phyloP scores from a whole-genome alignment of 2,797 vertebrate species.

The Semaprochilodus insignis region DNA sequence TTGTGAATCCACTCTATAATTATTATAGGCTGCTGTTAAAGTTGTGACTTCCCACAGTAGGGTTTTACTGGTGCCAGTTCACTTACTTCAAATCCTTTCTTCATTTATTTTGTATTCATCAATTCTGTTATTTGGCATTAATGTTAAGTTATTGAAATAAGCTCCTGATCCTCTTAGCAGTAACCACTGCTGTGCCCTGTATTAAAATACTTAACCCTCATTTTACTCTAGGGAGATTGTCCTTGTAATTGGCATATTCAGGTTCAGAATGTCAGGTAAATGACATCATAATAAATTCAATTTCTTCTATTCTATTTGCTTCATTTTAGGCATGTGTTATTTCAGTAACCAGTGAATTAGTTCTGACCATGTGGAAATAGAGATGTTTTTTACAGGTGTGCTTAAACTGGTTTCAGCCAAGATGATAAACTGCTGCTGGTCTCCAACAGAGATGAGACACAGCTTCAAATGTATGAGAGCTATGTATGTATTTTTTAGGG shows the following conservation, averaged over 20 bases:
- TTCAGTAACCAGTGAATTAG: background rate
- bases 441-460: constrained; percentile 2
- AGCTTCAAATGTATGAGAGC: constrained; percentile 5
- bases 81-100: constrained; percentile 52
- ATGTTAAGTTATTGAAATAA: constrained; percentile 44
- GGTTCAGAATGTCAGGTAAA: constrained; percentile 1
- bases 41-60: constrained; percentile 49
- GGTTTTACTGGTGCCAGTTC: constrained; percentile 64
- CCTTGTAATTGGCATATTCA: constrained; percentile 1
- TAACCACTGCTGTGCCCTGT: background rate
- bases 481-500: constrained; percentile 17
- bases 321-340: background rate
- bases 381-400: constrained; percentile 1
- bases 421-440: background rate
- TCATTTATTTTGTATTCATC: constrained; percentile 48
- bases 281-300: constrained; percentile 4
- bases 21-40: constrained; percentile 69
- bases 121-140: constrained; percentile 45
- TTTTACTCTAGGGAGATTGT: constrained; percentile 1
- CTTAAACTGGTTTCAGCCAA: background rate
- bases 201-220: constrained; percentile 10
- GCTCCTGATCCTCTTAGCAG: constrained; percentile 19
- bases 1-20: constrained; percentile 69
- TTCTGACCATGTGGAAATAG: background rate
- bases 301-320: background rate